Evolutionary conservation across 2,113 vertebrate species (phyloP), one percentile per base, ranked within the genome.

Genomic region (Apaloderma vittatum): DNA sequence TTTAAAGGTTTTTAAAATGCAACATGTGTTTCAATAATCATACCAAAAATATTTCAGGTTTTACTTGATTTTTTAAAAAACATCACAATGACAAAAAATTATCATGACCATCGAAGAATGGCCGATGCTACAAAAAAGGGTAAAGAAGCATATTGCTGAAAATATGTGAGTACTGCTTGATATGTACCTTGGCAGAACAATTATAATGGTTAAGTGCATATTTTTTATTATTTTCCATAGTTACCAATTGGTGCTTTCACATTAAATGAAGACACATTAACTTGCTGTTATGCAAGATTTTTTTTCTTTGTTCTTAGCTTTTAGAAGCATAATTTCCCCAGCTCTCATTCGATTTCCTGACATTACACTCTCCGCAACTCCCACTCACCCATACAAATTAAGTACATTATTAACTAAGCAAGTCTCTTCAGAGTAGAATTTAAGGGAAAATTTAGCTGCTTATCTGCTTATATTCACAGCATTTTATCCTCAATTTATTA

Each of bases 331-430:
- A 92, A 97, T 95, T 97, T 96, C 94, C 93, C 75, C 94, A 92
- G 65, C 78, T 97, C 88, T 92, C 75, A 91, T 85, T 86, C 40
- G 83, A 96, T 96, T 96, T 96, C 78, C 90, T 98, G 97, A 97
- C 97, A 97, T 95, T 96, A 95, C 90, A 71, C 65, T 96, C 95
- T 98, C 88, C 86, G 97, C 94, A 97, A 97, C 97, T 97, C 98
- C 98, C 88, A 98, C 97, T 87, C 96, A 96, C 78, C 36, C 76
- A 73, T 97, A 90, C 93, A 96, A 97, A 98, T 97, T 93, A 97
- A 97, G 96, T 95, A 97, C 93, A 94, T 96, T 97, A 97, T 98
- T 98, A 97, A 95, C 75, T 78, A 97, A 93, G 78, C 67, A 95
- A 91, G 80, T 87, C 89, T 97, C 95, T 96, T 95, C 71, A 96